A percentile compares a stretch with the other conserved stretches of the same genome.
phyloP scores from a whole-genome alignment of 2,888 invertebrate genomes.

The Heliconius sara region DNA sequence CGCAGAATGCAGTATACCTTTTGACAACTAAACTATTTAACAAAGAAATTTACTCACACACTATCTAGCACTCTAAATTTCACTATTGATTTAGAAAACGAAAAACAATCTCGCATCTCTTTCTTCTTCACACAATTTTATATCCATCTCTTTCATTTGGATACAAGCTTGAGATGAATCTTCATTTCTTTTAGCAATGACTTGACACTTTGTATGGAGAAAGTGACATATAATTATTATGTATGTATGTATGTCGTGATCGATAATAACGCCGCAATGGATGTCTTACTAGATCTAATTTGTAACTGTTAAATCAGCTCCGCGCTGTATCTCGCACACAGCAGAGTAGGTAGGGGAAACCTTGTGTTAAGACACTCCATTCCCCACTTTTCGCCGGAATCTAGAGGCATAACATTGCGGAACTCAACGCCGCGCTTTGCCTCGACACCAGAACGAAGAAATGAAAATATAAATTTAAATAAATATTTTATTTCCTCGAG shows the following conservation, averaged over 20 bases:
- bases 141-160: constrained; percentile 25
- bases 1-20: no score
- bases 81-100: constrained; percentile 34
- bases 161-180: constrained; percentile 33
- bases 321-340: no score
- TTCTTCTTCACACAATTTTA: neutral
- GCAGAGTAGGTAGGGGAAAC: no score
- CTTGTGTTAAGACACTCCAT: no score
- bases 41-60: constrained; percentile 6
- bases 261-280: neutral
- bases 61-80: constrained; percentile 22
- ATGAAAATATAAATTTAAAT: no score
- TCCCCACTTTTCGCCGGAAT: no score
- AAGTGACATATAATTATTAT: constrained; percentile 44
- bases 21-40: neutral
- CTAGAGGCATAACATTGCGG: no score
- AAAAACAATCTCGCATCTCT: constrained; percentile 17
- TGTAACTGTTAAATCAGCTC: neutral
- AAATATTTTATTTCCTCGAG: no score
- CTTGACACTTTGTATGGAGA: constrained; percentile 45
- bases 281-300: constrained; percentile 2
- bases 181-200: constrained; percentile 38
- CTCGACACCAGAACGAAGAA: no score
- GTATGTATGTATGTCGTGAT: constrained; percentile 38
- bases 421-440: no score